Evolutionary conservation across 2,888 invertebrate species (phyloP), one percentile per base, ranked within the genome.

Genomic region (Eupithecia dodoneata): DNA sequence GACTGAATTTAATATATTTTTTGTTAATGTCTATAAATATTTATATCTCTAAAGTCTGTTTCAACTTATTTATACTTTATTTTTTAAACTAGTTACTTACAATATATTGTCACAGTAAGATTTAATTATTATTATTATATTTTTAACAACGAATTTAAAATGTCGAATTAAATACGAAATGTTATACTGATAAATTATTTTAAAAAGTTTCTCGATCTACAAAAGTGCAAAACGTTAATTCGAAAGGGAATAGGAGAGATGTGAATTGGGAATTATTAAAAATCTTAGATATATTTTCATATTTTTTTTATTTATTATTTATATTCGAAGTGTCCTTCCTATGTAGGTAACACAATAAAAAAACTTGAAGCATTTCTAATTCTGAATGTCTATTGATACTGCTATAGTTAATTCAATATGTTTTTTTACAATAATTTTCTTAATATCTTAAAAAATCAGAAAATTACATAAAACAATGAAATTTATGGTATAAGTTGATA

Each of bases 1-100:
- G 70, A 70, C 70, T 89, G 90, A 90, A 88, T 87, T 86, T 84
- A 80, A 78, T 75, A 79, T 80, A 80, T 80, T 80, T 75, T 78
- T 63, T 59, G 45, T 15, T 49, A 52, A 65, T 41, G 4, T 30
- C 30, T 52, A 41, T 7, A 73, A 73, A 65, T 69, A 44, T 67
- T 69, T 74, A 59, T 30, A 42, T 52, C 69, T 30, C 2, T 42
- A 5, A 45, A 70, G n/a, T 47, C 4, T 70, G 69, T 18, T 18
- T 9, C 10, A 18, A 63, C 6, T 18, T 47, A 47, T 2, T 44
- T 4, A 13, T 44, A 15, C 52, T 52, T 5, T 52, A 18, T 59
- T 59, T 55, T n/a, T 18, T 2, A 3, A 2, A 12, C 3, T 55
- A n/a, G 5, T 3, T 63, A 63, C 12, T 63, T 63, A 63, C 63